Percentiles rank a stretch among this genome's conserved stretches.
These are phyloP conservation scores for Eucidaris tribuloides DNA, from an alignment of 35 echinoderm and acorn worm genomes.

Conservation along the genomic window DNA sequence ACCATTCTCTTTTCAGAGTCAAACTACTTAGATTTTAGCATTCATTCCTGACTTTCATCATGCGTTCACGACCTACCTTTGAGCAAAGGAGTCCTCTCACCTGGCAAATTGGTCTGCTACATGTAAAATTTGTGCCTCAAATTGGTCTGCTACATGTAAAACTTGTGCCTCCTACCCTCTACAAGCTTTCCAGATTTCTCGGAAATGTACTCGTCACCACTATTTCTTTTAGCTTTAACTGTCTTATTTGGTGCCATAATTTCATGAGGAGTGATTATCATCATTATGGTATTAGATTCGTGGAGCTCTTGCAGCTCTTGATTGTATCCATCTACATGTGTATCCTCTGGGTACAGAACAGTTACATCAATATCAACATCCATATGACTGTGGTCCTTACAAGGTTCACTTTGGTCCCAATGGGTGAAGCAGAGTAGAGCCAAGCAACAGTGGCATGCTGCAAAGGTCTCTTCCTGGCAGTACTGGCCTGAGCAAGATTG, in stretches of 20 bases:
- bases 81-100: neutral
- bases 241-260: neutral
- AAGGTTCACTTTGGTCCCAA: neutral
- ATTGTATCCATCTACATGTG: neutral
- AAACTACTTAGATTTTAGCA: neutral
- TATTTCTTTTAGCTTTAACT: constrained; percentile 26
- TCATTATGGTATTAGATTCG: neutral
- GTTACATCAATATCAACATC: neutral
- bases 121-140: neutral
- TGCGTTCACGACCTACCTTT: neutral
- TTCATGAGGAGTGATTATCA: neutral
- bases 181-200: constrained; percentile 2
- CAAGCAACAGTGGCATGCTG: neutral
- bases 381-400: neutral
- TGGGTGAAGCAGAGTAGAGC: neutral
- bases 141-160: no score
- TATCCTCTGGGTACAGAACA: neutral
- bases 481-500: neutral
- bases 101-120: neutral
- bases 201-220: neutral
- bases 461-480: neutral
- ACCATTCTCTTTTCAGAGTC: constrained; percentile 43
- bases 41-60: neutral
- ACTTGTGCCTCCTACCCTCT: neutral
- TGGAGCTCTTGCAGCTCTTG: no score